A percentile compares a stretch with the other conserved stretches of the same genome.
These are phyloP conservation scores for Ophion ellenae DNA, from an alignment of 2,888 invertebrate genomes.

Conservation along the genomic window DNA sequence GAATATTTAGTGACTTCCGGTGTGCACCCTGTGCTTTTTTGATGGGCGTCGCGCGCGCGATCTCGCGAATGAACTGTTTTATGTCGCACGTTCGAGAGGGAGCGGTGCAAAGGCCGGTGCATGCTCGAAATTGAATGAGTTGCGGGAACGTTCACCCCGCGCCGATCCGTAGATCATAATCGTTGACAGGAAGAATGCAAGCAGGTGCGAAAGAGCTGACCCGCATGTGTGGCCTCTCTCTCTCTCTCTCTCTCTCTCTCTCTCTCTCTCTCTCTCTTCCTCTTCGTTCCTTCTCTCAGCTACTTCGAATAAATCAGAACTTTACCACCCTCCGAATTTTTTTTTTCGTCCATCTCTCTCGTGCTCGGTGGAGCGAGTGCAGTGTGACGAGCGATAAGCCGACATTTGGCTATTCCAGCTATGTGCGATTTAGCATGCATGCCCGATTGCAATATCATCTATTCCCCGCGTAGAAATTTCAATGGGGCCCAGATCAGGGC, in stretches of 20 bases:
- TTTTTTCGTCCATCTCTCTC: conserved; percentile 16
- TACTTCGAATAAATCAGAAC: conserved; percentile 66
- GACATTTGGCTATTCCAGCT: too few species aligned
- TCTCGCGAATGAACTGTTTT: conserved; percentile 48
- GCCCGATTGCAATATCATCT: too few species aligned
- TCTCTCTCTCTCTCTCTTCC: conserved; percentile 18
- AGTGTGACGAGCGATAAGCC: not conserved
- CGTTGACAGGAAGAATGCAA: conserved; percentile 73
- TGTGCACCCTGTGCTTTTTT: conserved; percentile 28
- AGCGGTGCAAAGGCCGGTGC: conserved; percentile 16
- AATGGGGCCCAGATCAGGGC: too few species aligned
- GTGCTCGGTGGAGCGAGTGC: not conserved
- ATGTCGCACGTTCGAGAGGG: conserved; percentile 9
- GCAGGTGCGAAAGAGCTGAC: conserved; percentile 76
- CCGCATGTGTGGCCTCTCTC: conserved; percentile 70
- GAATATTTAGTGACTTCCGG: conserved; percentile 64
- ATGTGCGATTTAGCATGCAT: too few species aligned
- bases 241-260: conserved; percentile 34
- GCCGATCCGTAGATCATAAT: conserved; percentile 71
- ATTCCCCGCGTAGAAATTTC: too few species aligned
- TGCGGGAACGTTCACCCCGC: conserved; percentile 34
- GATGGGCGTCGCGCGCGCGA: conserved; percentile 29
- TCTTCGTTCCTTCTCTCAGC: not conserved
- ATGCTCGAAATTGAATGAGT: conserved; percentile 72
- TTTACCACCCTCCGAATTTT: conserved; percentile 46